A percentile compares a stretch with the other conserved stretches of the same genome.
phyloP scores from a whole-genome alignment of 2,113 vertebrate species.

The Rhynchopsitta pachyrhyncha region DNA sequence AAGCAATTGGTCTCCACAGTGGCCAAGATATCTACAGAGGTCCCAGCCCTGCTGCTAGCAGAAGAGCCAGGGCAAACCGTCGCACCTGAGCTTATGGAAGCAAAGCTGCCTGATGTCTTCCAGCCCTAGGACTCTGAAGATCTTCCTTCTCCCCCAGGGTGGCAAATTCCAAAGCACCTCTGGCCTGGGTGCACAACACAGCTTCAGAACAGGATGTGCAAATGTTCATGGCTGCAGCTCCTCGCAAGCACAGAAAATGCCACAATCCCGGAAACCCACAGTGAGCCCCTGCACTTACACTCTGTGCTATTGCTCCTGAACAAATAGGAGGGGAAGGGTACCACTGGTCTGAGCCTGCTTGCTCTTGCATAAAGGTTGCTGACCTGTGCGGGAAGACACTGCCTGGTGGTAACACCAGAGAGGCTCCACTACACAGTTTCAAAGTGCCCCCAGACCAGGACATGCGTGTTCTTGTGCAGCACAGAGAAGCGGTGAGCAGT shows the following conservation, averaged over 20 bases:
- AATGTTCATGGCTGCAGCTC: neutral
- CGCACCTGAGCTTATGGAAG: neutral
- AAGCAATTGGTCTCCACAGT: neutral
- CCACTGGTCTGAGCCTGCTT: neutral
- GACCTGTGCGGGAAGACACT: neutral
- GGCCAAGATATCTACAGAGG: neutral
- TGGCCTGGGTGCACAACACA: fast-evolving
- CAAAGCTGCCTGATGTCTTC: neutral
- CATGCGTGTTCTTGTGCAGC: neutral
- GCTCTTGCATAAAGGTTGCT: neutral
- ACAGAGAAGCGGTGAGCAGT: neutral
- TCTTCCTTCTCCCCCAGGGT: neutral
- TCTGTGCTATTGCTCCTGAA: neutral
- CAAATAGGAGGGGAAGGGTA: neutral
- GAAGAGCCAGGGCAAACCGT: fast-evolving
- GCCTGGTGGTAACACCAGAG: neutral
- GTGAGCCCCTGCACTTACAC: fast-evolving
- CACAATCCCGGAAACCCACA: neutral
- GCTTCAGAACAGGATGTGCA: neutral
- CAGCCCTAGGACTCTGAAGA: neutral
- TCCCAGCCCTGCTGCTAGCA: neutral
- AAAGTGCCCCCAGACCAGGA: neutral
- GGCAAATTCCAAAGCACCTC: neutral
- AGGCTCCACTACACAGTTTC: neutral
- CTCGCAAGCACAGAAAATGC: neutral